phyloP scores from a whole-genome alignment of 92 coral and sea anemone species.

The Porites lobata region DNA sequence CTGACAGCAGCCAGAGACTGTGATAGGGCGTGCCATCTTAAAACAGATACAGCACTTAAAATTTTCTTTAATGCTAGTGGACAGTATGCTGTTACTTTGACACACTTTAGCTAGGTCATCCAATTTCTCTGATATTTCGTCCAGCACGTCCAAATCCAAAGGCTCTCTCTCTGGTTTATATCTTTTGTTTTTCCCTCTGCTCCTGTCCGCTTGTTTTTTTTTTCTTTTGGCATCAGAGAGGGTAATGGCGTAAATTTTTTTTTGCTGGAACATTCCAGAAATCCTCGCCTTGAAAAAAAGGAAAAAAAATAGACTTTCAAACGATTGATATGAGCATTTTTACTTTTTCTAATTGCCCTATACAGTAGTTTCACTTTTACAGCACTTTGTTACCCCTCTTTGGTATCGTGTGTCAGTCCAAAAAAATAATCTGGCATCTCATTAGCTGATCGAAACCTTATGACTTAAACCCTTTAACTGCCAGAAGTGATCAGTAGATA shows the following conservation, averaged over 20 bases:
- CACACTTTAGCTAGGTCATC: not conserved
- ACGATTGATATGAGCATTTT: too few species aligned
- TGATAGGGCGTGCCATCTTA: not conserved
- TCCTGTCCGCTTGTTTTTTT: not conserved
- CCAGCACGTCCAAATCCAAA: not conserved
- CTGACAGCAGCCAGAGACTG: constrained; percentile 6
- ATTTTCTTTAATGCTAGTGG: not conserved
- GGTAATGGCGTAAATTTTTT: not conserved
- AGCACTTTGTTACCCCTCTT: too few species aligned
- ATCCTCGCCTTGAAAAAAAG: not conserved
- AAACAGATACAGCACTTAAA: constrained; percentile 17
- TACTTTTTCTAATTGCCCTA: too few species aligned
- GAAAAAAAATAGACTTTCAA: too few species aligned
- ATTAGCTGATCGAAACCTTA: too few species aligned
- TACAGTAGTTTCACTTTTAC: too few species aligned
- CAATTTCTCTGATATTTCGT: not conserved
- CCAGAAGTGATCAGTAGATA: too few species aligned
- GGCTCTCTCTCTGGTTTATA: not conserved
- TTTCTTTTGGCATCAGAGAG: not conserved
- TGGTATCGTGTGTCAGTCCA: too few species aligned
- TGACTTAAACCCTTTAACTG: too few species aligned
- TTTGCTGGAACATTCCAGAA: not conserved
- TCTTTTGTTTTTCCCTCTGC: not conserved
- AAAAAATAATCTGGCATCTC: too few species aligned
- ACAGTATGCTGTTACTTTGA: not conserved